Evolutionary conservation across 2,888 invertebrate species (phyloP).

Genomic region (Andrena marginata): DNA sequence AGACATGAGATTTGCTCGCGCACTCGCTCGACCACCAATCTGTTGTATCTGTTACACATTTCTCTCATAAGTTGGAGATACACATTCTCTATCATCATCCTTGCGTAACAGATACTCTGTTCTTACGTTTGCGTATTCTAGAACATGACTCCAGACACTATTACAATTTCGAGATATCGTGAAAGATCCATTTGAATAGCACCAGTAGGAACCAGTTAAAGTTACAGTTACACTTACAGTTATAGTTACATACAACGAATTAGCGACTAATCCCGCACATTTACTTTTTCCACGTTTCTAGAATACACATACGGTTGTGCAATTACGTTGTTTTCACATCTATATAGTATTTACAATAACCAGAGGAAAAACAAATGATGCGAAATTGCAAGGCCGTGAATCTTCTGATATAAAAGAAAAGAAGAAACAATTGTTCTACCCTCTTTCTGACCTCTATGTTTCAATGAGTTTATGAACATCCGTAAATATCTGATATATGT

Average conservation of each 20-base stretch:
- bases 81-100: background rate
- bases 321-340: background rate
- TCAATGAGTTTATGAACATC: background rate
- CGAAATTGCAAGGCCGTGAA: background rate
- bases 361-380: slow-evolving; percentile 9
- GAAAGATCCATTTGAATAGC: background rate
- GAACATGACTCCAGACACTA: background rate
- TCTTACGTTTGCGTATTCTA: background rate
- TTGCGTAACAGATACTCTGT: background rate
- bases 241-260: too few species aligned
- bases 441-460: too few species aligned
- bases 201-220: too few species aligned
- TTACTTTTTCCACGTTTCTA: background rate
- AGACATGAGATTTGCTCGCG: background rate
- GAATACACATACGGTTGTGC: slow-evolving; percentile 6
- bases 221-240: too few species aligned
- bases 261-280: background rate
- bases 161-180: background rate
- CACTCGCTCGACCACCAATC: background rate
- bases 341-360: slow-evolving; percentile 1
- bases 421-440: too few species aligned
- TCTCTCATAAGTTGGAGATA: background rate
- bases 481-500: background rate
- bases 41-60: background rate
- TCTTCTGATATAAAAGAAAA: background rate